A percentile compares a stretch with the other conserved stretches of the same genome.
Evolutionary conservation across 2,888 invertebrate species (phyloP).

Genomic region (Sturmia bella): DNA sequence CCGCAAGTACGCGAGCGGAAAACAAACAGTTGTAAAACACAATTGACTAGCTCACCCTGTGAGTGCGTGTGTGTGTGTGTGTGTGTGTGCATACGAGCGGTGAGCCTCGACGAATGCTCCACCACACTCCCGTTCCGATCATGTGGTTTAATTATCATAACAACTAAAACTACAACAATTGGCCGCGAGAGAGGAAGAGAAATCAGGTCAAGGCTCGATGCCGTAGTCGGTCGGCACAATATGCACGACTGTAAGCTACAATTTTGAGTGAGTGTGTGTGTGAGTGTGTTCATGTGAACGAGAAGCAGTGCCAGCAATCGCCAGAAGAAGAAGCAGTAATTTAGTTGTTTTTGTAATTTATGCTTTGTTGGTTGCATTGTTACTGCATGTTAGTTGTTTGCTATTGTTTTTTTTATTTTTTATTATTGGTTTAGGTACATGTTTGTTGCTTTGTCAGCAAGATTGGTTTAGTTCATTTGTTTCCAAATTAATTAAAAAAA

Average conservation of each 20-base stretch:
- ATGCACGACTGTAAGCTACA: constrained; percentile 30
- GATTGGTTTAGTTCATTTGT: constrained; percentile 25
- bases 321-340: constrained; percentile 79
- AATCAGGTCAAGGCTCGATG: constrained; percentile 81
- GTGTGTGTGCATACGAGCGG: constrained; percentile 40
- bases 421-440: constrained; percentile 20
- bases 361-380: constrained; percentile 80
- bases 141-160: constrained; percentile 42
- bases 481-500: background rate
- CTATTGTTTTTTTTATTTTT: constrained; percentile 8
- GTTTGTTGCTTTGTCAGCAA: constrained; percentile 45
- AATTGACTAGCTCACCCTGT: constrained; percentile 5
- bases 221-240: constrained; percentile 77
- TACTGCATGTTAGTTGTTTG: constrained; percentile 76
- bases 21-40: constrained; percentile 36
- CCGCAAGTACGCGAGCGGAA: constrained; percentile 23
- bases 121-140: constrained; percentile 52
- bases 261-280: constrained; percentile 35
- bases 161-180: constrained; percentile 71
- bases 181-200: constrained; percentile 82
- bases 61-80: background rate
- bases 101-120: constrained; percentile 59
- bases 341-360: constrained; percentile 78
- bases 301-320: constrained; percentile 62
- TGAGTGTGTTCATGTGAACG: constrained; percentile 46